phyloP scores from a whole-genome alignment of 2,888 invertebrate species.

The Ophion obscuratus region DNA sequence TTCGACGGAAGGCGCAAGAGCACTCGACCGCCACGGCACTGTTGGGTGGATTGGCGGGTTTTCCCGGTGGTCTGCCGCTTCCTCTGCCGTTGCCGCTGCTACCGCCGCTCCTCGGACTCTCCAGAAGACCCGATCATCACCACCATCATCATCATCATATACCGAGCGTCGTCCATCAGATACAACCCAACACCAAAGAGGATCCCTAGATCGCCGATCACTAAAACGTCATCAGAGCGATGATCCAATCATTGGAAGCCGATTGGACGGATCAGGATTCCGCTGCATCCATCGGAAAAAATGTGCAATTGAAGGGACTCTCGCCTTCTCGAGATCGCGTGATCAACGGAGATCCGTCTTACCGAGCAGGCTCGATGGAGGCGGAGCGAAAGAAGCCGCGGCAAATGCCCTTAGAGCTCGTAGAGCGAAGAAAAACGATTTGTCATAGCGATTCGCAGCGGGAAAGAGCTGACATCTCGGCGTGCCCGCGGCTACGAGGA shows the following conservation, averaged over 20 bases:
- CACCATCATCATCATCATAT: conserved; percentile 83
- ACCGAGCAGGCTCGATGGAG: too few relatives aligned
- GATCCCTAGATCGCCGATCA: conserved; percentile 76
- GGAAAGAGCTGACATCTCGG: conserved; percentile 1
- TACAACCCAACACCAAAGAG: conserved; percentile 81
- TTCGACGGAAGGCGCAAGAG: conserved; percentile 96
- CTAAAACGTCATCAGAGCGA: not conserved
- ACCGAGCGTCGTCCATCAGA: conserved; percentile 80
- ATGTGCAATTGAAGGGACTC: not conserved
- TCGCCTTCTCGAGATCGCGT: too few relatives aligned
- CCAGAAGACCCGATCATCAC: conserved; percentile 84
- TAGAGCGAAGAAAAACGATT: conserved; percentile 36
- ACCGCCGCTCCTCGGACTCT: conserved; percentile 84
- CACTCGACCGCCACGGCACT: conserved; percentile 92
- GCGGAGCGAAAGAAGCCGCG: not conserved
- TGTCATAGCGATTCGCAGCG: conserved; percentile 1
- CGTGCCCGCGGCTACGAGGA: conserved; percentile 30
- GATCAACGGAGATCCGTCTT: too few relatives aligned
- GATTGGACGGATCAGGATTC: not conserved
- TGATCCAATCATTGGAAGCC: conserved; percentile 7
- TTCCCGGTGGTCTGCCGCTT: conserved; percentile 80
- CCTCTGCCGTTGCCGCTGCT: conserved; percentile 85
- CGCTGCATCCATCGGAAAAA: not conserved
- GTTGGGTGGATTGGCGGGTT: conserved; percentile 79
- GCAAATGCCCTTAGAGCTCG: conserved; percentile 26